Base-by-base conservation (phyloP, 2,888 invertebrate species). In the Brenthis ino region DNA sequence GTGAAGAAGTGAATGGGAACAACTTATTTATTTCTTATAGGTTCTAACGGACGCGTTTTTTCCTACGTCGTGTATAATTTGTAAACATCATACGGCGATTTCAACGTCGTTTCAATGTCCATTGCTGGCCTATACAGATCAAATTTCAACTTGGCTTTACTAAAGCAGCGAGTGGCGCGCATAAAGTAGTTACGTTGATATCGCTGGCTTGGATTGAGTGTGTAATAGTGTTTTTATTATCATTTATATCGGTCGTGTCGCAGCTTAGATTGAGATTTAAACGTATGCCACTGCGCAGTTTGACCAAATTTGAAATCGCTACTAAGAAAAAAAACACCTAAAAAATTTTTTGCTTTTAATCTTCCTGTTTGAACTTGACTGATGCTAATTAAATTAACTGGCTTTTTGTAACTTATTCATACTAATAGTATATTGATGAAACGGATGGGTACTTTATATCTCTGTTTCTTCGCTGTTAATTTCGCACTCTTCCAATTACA, bases 251-350 rank as follows among this genome's bases (percentile, higher is more conserved):
- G 81, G 81, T 79, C 80, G 80, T 80, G 85, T 83, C 83, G 84
- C 81, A 80, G 81, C 75, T 76, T 77, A 82, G 82, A 84, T 82
- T 83, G 80, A 85, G 88, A 89, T 89, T 43, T 43, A 43, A 89
- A 84, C 82, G 78, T 74, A 72, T 83, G 82, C 80, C 82, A 86
- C 87, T 90, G 87, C 91, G 91, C 85, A 91, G 82, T 90, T 85
- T 76, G 74, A 72, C 76, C 74, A 67, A 72, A 70, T 65, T 85
- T 85, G 80, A 77, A 72, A 78, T 79, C 24, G 60, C n/a, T 72
- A 57, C 64, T 65, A 37, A 50, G 37, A 61, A 64, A 65, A 20
- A 54, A 14, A 56, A n/a, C n/a, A 24, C 24, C 20, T 47, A 28
- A 13, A 13, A 33, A 33, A n/a, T 24, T 66, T 53, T 43, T 43